phyloP scores from a whole-genome alignment of 2,888 invertebrate species.

The Omphaloscelis lunosa region DNA sequence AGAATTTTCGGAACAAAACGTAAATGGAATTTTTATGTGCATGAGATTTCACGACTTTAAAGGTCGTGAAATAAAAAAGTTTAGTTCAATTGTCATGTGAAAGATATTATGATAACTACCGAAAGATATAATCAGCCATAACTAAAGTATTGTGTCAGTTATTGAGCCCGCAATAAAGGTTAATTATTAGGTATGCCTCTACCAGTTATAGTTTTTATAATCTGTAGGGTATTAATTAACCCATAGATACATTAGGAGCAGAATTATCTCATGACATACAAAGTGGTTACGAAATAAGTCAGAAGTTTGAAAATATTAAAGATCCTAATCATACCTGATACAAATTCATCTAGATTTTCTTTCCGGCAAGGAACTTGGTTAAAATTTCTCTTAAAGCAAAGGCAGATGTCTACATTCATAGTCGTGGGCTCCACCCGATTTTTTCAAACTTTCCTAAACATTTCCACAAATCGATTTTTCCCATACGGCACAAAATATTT shows the following conservation, averaged over 20 bases:
- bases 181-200: constrained; percentile 27
- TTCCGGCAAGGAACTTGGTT: not conserved
- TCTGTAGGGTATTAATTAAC: constrained; percentile 13
- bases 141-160: constrained; percentile 26
- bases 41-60: constrained; percentile 57
- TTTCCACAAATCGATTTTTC: constrained; percentile 34
- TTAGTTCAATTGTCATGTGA: constrained; percentile 52
- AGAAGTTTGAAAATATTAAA: not conserved
- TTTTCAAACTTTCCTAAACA: not conserved
- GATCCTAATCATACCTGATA: not conserved
- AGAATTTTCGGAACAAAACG: constrained; percentile 55
- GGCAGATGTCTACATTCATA: not conserved
- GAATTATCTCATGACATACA: not conserved
- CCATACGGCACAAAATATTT: constrained; percentile 32
- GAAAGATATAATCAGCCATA: constrained; percentile 23
- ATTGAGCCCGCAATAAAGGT: constrained; percentile 31
- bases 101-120: constrained; percentile 45
- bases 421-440: not conserved
- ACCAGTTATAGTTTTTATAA: constrained; percentile 20
- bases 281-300: not conserved
- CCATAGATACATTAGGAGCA: not conserved
- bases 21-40: constrained; percentile 61
- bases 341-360: not conserved
- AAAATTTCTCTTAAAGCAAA: not conserved
- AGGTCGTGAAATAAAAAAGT: constrained; percentile 56